Conservation (phyloP, 1,140 invertebrate species). For the Lycorma delicatula region DNA sequence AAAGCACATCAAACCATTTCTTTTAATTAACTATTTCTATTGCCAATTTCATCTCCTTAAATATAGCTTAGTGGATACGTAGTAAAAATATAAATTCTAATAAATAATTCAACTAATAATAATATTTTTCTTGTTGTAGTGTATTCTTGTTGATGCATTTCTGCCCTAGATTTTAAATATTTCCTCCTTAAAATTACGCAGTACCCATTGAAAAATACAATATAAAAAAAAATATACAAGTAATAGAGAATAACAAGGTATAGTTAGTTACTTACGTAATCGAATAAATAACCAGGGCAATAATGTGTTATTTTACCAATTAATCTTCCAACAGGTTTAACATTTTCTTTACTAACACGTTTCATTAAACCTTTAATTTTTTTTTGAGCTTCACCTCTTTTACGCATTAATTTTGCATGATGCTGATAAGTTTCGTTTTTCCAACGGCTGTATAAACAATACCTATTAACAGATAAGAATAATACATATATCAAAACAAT, state of each 20-base stretch:
- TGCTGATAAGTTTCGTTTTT: slow-evolving; percentile 78
- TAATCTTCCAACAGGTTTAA: slow-evolving; percentile 89
- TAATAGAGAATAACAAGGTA: slow-evolving; percentile 5
- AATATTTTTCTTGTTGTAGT: not conserved
- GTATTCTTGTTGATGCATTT: not conserved
- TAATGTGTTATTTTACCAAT: slow-evolving; percentile 96
- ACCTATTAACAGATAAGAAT: slow-evolving; percentile 44
- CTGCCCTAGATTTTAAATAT: too few relatives aligned
- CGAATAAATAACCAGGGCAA: slow-evolving; percentile 89
- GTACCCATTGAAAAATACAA: slow-evolving; percentile 3
- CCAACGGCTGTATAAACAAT: slow-evolving; percentile 88
- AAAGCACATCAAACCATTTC: too few relatives aligned
- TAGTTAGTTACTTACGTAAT: slow-evolving; percentile 63
- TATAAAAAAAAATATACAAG: not conserved
- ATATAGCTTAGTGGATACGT: too few relatives aligned
- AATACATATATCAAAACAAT: too few relatives aligned
- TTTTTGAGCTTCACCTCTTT: slow-evolving; percentile 76
- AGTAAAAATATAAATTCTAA: too few relatives aligned
- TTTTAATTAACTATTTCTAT: too few relatives aligned
- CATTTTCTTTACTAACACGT: slow-evolving; percentile 95
- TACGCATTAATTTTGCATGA: slow-evolving; percentile 73
- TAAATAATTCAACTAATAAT: too few relatives aligned
- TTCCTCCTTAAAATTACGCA: too few relatives aligned
- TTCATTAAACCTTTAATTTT: slow-evolving; percentile 96
- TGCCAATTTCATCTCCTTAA: too few relatives aligned